A percentile compares a stretch with the other conserved stretches of the same genome.
These are phyloP conservation scores for Lymantria monacha DNA, from an alignment of 2,888 invertebrate species.

Conservation along the genomic window DNA sequence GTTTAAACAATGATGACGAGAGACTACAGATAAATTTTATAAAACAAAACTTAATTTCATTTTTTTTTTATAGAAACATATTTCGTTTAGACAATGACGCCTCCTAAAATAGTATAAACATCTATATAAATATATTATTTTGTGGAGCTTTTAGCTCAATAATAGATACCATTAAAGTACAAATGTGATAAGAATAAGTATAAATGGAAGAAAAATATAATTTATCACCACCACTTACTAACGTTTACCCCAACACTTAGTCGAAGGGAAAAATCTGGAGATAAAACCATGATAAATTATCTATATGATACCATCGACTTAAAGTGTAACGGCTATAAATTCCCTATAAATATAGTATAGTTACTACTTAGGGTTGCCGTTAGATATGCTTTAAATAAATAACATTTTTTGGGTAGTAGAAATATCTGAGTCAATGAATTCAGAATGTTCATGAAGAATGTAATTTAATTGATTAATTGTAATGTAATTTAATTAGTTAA, in stretches of 20 bases:
- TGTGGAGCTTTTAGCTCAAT: not conserved
- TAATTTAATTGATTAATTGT: too few relatives aligned
- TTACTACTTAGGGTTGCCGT: not conserved
- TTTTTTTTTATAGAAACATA: too few relatives aligned
- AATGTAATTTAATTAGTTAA: too few relatives aligned
- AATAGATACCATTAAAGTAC: not conserved
- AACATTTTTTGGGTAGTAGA: too few relatives aligned
- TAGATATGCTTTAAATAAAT: too few relatives aligned
- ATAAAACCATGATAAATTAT: slow-evolving; percentile 75
- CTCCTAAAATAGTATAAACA: not conserved
- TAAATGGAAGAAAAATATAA: slow-evolving; percentile 25
- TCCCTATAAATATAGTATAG: slow-evolving; percentile 22
- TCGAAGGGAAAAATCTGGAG: slow-evolving; percentile 45
- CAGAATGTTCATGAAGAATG: too few relatives aligned
- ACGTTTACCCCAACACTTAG: slow-evolving; percentile 45
- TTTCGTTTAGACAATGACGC: too few relatives aligned
- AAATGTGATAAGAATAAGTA: slow-evolving; percentile 15
- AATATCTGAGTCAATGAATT: too few relatives aligned
- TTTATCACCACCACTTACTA: slow-evolving; percentile 43
- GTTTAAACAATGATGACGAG: too few relatives aligned
- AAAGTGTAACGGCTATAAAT: slow-evolving; percentile 53
- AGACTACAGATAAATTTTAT: too few relatives aligned
- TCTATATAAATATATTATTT: not conserved
- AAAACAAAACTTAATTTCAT: too few relatives aligned
- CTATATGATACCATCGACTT: slow-evolving; percentile 59